Percentiles rank a stretch among this genome's conserved stretches.
These are phyloP conservation scores for Serrognathus titanus DNA, from an alignment of 2,888 invertebrate genomes.

Conservation along the genomic window DNA sequence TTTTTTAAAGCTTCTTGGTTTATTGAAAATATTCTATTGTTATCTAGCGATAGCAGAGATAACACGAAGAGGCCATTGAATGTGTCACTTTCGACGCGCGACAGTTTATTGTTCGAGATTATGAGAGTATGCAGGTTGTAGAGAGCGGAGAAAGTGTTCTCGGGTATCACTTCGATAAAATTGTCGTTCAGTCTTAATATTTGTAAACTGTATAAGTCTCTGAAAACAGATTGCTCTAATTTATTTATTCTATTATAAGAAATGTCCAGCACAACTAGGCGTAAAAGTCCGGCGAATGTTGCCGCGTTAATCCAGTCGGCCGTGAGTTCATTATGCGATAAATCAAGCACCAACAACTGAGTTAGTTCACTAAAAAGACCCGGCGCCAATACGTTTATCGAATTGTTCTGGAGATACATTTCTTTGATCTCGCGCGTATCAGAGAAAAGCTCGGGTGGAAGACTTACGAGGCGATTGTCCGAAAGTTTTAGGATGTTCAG, in stretches of 20 bases:
- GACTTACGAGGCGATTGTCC: constrained; percentile 74
- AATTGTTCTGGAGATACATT: constrained; percentile 78
- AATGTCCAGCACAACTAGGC: constrained; percentile 73
- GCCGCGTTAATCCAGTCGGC: constrained; percentile 80
- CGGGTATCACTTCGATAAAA: constrained; percentile 70
- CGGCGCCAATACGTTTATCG: constrained; percentile 75
- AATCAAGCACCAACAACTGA: constrained; percentile 71
- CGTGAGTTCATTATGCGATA: constrained; percentile 75
- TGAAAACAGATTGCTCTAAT: constrained; percentile 72
- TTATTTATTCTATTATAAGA: constrained; percentile 73
- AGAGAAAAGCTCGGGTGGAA: constrained; percentile 79
- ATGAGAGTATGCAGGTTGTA: constrained; percentile 78
- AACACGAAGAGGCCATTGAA: constrained; percentile 74
- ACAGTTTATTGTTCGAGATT: constrained; percentile 76
- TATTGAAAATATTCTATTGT: constrained; percentile 72
- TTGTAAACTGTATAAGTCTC: constrained; percentile 75
- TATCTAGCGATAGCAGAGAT: constrained; percentile 74
- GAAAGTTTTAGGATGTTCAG: constrained; percentile 73
- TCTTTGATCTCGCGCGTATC: constrained; percentile 75
- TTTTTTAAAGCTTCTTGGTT: constrained; percentile 74
- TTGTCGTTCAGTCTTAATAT: constrained; percentile 78
- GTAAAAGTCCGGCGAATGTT: constrained; percentile 73
- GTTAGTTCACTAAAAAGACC: constrained; percentile 74
- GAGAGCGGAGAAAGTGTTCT: constrained; percentile 73
- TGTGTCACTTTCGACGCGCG: constrained; percentile 70